Conservation (phyloP, 2,797 vertebrate species). For the Phataginus tetradactyla region DNA sequence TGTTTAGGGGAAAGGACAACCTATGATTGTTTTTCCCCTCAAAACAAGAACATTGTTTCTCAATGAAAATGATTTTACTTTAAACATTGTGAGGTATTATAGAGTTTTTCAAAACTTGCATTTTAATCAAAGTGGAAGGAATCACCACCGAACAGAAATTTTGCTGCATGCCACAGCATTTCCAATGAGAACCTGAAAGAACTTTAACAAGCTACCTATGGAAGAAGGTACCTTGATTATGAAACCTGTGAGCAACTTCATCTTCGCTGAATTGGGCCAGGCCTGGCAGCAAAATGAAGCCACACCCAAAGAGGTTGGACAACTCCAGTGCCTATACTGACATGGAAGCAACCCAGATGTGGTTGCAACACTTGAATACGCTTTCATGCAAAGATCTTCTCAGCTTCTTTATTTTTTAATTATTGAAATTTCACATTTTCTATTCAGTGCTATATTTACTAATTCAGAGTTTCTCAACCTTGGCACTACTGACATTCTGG, state of each 20-base stretch:
- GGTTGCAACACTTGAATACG: background rate
- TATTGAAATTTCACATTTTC: slow-evolving; percentile 17
- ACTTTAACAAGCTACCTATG: background rate
- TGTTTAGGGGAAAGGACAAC: background rate
- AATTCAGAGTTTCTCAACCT: background rate
- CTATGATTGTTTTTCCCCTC: background rate
- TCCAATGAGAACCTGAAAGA: background rate
- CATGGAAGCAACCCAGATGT: background rate
- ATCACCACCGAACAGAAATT: background rate
- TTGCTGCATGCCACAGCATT: background rate
- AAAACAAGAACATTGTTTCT: background rate
- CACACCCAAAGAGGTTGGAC: background rate
- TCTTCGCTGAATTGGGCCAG: background rate
- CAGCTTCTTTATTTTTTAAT: background rate
- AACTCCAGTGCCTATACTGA: background rate
- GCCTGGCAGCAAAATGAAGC: too few species aligned
- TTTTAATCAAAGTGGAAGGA: background rate
- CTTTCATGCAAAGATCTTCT: background rate
- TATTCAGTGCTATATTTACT: background rate
- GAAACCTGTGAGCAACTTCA: background rate
- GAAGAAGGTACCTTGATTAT: background rate
- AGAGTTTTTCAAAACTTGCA: background rate
- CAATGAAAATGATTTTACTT: slow-evolving; percentile 37
- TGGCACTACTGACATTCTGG: background rate
- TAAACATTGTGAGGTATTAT: background rate